Percentiles rank a stretch among this genome's conserved stretches.
Evolutionary conservation across 1,140 invertebrate species (phyloP).

Genomic region (Pomacea maculata): DNA sequence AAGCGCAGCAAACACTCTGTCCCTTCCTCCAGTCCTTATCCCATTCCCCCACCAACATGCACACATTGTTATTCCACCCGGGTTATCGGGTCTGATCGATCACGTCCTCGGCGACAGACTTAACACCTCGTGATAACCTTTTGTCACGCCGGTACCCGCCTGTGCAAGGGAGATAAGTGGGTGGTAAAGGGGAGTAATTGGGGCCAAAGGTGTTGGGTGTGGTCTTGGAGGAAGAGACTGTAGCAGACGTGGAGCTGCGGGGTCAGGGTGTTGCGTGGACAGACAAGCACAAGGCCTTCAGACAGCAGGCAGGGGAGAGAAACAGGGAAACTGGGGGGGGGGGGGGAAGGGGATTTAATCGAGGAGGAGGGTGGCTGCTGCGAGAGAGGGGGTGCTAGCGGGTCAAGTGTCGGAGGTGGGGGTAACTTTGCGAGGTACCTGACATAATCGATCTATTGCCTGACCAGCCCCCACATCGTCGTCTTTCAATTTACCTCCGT

Average conservation of each 20-base stretch:
- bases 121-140: not conserved
- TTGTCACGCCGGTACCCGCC: not conserved
- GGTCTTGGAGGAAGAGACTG: not conserved
- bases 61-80: not conserved
- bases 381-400: not conserved
- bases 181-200: conserved; percentile 4
- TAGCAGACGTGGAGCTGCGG: not conserved
- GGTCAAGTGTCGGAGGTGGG: no score
- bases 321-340: not conserved
- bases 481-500: no score
- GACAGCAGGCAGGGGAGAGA: not conserved
- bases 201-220: not conserved
- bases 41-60: not conserved
- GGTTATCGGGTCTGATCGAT: conserved; percentile 3
- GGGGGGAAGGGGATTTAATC: not conserved
- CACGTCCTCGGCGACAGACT: not conserved
- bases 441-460: no score
- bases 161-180: conserved; percentile 1
- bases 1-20: not conserved
- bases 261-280: not conserved
- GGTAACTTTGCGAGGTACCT: no score
- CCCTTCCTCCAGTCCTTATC: not conserved
- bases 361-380: not conserved
- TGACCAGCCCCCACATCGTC: no score
- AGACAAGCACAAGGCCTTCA: not conserved